Conservation (phyloP, 2,797 vertebrate genomes). For the Smutsia gigantea region DNA sequence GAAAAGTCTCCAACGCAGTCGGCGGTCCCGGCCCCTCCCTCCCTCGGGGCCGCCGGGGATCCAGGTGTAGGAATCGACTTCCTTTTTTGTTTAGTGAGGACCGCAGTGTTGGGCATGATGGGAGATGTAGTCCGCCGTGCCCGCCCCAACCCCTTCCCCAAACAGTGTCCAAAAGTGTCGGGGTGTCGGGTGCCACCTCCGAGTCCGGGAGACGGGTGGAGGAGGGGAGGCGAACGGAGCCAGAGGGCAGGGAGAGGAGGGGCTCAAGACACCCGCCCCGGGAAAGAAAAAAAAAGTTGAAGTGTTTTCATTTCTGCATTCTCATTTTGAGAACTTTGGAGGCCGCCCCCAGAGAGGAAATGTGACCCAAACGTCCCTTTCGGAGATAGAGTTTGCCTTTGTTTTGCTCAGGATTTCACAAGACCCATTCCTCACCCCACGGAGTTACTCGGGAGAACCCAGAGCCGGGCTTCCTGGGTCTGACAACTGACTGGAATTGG, state of each 20-base stretch:
- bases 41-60: conserved; percentile 54
- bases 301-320: conserved; percentile 84
- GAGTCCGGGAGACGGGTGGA: conserved; percentile 60
- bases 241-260: conserved; percentile 70
- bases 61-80: conserved; percentile 80
- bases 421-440: conserved; percentile 60
- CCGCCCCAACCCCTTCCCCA: conserved; percentile 78
- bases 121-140: conserved; percentile 86
- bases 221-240: conserved; percentile 72
- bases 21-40: conserved; percentile 68
- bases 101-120: conserved; percentile 86
- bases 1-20: conserved; percentile 71
- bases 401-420: conserved; percentile 76
- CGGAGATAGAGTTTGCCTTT: conserved; percentile 79
- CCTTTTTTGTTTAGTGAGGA: conserved; percentile 79
- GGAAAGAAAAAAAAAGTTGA: conserved; percentile 79
- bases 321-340: conserved; percentile 82
- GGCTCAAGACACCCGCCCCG: conserved; percentile 70
- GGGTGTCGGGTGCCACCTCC: conserved; percentile 68
- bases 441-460: conserved; percentile 9
- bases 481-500: conserved; percentile 69
- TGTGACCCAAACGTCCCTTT: conserved; percentile 79
- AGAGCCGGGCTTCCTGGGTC: conserved; percentile 61
- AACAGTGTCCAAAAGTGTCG: conserved; percentile 71
- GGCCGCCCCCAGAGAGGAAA: conserved; percentile 80